Evolutionary conservation across 2,113 vertebrate genomes (phyloP).

Genomic region (Bubo scandiacus): DNA sequence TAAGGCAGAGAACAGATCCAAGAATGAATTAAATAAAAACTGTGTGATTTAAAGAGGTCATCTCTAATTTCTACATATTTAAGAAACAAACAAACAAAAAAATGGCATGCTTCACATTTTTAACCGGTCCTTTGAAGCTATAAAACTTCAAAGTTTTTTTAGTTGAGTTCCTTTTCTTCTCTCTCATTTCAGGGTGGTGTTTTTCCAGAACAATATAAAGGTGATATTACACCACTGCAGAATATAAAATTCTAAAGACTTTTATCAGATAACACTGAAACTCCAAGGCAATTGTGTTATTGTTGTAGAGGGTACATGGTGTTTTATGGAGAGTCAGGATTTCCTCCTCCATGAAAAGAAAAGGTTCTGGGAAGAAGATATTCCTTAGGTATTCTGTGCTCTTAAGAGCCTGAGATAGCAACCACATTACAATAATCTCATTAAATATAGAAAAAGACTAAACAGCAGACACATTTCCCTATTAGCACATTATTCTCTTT

Average conservation of each 20-base stretch:
- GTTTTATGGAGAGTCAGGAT: neutral
- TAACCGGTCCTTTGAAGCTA: neutral
- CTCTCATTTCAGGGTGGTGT: neutral
- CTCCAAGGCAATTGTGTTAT: neutral
- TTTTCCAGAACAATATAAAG: neutral
- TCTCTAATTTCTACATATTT: neutral
- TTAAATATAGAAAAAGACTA: conserved; percentile 60
- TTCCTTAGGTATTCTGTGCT: neutral
- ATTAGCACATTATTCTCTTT: conserved; percentile 31
- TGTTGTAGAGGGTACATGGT: neutral
- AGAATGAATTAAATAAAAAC: neutral
- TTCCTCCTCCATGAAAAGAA: neutral
- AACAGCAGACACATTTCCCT: conserved; percentile 31
- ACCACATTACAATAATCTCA: conserved; percentile 42
- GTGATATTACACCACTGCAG: neutral
- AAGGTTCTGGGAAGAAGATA: neutral
- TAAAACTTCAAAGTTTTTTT: neutral
- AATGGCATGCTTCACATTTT: neutral
- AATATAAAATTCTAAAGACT: neutral
- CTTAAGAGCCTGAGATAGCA: neutral
- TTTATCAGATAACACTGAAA: neutral
- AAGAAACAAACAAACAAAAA: neutral
- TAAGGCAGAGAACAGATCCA: neutral
- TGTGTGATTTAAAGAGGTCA: neutral
- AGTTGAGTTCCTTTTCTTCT: neutral